Evolutionary conservation across 2,113 vertebrate genomes (phyloP).

Genomic region (Mionectes macconnelli): DNA sequence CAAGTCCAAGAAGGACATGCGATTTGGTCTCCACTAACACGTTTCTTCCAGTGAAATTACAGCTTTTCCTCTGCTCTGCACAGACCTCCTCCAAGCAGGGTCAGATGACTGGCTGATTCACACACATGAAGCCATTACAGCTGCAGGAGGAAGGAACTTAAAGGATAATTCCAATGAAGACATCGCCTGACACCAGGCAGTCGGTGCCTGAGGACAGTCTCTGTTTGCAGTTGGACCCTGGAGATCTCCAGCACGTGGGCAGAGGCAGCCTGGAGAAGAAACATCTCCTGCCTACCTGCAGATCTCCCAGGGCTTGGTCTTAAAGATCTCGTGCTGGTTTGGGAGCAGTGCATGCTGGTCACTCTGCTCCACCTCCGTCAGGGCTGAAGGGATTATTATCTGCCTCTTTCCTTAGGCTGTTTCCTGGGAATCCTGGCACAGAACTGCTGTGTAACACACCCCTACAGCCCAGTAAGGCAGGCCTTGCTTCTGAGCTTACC

Average conservation of each 20-base stretch:
- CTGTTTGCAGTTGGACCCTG: not conserved
- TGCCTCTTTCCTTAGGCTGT: not conserved
- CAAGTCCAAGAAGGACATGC: not conserved
- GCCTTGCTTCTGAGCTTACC: not conserved
- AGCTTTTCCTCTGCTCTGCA: not conserved
- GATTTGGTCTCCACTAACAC: not conserved
- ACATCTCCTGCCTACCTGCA: not conserved
- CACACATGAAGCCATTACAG: not conserved
- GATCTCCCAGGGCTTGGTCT: not conserved
- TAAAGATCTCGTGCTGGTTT: not conserved
- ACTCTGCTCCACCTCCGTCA: not conserved
- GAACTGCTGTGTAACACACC: not conserved
- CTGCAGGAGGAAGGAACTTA: not conserved
- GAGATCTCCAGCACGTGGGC: not conserved
- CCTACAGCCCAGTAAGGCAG: not conserved
- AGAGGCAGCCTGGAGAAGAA: constrained; percentile 1
- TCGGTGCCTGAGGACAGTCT: not conserved
- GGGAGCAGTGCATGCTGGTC: not conserved
- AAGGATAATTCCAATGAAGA: not conserved
- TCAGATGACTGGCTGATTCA: not conserved
- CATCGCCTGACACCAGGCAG: not conserved
- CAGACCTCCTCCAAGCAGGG: not conserved
- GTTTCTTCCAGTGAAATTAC: not conserved
- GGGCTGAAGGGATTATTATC: not conserved
- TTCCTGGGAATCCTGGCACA: constrained; percentile 10